Base-by-base conservation (phyloP, 2,888 invertebrate species). In the Caenorhabditis sp. region DNA sequence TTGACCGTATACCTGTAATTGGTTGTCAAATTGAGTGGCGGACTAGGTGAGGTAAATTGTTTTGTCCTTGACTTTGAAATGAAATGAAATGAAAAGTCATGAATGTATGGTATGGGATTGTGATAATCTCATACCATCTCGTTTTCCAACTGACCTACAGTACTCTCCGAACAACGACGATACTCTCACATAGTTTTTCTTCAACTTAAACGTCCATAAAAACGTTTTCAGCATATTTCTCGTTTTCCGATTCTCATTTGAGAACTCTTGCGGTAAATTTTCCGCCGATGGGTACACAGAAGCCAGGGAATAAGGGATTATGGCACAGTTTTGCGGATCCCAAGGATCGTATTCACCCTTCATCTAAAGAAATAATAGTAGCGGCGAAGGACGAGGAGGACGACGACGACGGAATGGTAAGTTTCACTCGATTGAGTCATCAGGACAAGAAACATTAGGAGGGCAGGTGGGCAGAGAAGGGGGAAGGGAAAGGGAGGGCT, bases 1-100 rank as follows among this genome's bases (percentile, higher is more conserved):
- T 95, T 94, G 20, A 94, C 93, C 24, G 95, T 95, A 93, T 96
- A 96, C 96, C 96, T 92, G 79, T 6, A 89, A 80, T 44, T 68
- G 11, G n/a, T 18, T 20, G 2, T 11, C 13, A 40, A 40, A 40
- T 8, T 40, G 2, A 13, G 40, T 13, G 40, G 13, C 11, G 13
- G 32, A 40, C 11, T 8, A 13, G 13, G 13, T 6, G 56, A 20
- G 32, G 18, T 24, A 56, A 56, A 55, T n/a, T 9, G 22, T 8
- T 35, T 20, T 47, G 58, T 69, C 79, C 76, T 74, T 76, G 76
- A 76, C 53, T 60, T 67, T 13, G 22, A 26, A 28, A 5, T 69
- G 15, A 32, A 56, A 15, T 64, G 8, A n/a, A n/a, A n/a, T n/a
- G n/a, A n/a, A n/a, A n/a, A n/a, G n/a, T n/a, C n/a, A n/a, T n/a